Base-by-base conservation (phyloP, 2,888 invertebrate genomes). In the Yponomeuta malinellus region DNA sequence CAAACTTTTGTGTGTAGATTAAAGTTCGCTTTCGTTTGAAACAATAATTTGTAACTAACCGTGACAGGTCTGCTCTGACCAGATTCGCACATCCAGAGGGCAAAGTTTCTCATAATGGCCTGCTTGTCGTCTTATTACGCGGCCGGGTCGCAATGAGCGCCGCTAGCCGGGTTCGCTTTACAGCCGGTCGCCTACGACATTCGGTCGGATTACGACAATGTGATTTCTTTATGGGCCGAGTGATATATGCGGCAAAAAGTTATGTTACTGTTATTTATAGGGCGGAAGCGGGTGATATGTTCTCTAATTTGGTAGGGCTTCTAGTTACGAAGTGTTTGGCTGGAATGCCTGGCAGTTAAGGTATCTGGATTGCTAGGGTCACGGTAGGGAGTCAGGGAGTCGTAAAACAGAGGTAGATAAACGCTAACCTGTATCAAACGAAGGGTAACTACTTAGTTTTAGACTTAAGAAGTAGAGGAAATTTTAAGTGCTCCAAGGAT, bases 61-160 rank as follows among this genome's bases (percentile, higher is more conserved):
- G 15, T 15, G 52, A 15, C 52, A 59, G 52, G 52, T 59, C 12
- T 5, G 5, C 52, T 15, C 15, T 15, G 3, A 15, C 52, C 3
- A 59, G 15, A 59, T 59, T 59, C 52, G 52, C 48, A 71, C 71
- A 72, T 78, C 72, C 70, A 68, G 43, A 74, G 73, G 63, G 70
- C 74, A 74, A 78, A 81, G 78, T 80, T 80, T 76, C 80, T 79
- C 80, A 79, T 80, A 80, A 81, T 78, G 80, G 79, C 80, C 78
- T 76, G 75, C 78, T 77, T 77, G 76, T 75, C 77, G 76, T 75
- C 75, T 76, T 79, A 80, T 80, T 77, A 80, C 78, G 69, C 76
- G 75, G 71, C 74, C 75, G 71, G 52, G 73, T 74, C 76, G 71
- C 74, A 67, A 75, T 74, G 73, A 73, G 72, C 74, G 71, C 72